Conservation (phyloP, 2,888 invertebrate genomes). For the Hetaerina titia region DNA sequence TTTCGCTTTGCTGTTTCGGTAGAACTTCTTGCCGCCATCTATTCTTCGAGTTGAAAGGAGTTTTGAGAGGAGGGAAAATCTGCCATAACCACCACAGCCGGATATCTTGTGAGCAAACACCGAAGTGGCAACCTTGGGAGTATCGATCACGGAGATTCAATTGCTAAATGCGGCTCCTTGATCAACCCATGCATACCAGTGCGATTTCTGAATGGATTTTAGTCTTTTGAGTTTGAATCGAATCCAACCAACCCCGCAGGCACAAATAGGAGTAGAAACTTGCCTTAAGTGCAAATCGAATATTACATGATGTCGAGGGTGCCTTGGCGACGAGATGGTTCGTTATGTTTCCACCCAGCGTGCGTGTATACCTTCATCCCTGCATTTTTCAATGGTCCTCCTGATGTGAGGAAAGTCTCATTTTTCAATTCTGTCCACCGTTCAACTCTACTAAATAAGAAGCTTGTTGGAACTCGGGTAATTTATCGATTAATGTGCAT, state of each 20-base stretch:
- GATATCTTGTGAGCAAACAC: not conserved
- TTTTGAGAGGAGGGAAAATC: not conserved
- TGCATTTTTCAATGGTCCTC: not conserved
- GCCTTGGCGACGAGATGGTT: not conserved
- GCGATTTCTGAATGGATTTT: not conserved
- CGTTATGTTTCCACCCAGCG: not conserved
- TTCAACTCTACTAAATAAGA: not conserved
- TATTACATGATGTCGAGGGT: not conserved
- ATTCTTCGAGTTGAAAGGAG: not conserved
- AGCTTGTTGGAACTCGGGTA: not conserved
- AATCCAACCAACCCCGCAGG: not conserved
- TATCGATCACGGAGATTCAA: slow-evolving; percentile 13
- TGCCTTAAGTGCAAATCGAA: not conserved
- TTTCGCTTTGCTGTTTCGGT: not conserved
- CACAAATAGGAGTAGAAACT: not conserved
- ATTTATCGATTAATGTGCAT: not conserved
- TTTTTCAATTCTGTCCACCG: not conserved
- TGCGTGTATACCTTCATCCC: not conserved
- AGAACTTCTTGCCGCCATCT: not conserved
- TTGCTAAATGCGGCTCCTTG: not conserved
- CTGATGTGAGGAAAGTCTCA: not conserved
- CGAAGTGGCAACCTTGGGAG: not conserved
- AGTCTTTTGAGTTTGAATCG: not conserved
- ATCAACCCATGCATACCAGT: not conserved
- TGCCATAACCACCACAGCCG: not conserved